Evolutionary conservation across 2,113 vertebrate genomes (phyloP), one percentile per base, ranked within the genome.

Genomic region (Calidris pugnax): DNA sequence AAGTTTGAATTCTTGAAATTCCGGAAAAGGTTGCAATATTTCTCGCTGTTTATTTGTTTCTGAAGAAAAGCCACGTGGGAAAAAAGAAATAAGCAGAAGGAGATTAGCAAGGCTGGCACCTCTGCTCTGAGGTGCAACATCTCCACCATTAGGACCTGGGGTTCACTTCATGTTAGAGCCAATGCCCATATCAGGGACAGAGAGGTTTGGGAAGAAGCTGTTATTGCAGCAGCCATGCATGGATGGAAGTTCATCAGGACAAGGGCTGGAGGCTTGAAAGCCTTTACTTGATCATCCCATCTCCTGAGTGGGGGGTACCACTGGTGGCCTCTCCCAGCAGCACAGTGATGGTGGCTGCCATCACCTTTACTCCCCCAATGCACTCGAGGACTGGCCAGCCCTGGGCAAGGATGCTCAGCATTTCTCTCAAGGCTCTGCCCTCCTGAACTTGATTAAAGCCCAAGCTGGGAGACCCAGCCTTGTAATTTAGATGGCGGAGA

Each of bases 141-240:
- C 41, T 45, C 43, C 57, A 16, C 5, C 11, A 0, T 12, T 21
- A 51, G 51, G 53, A 71, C 20, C 27, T 2, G 4, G 41, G 37
- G 3, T 23, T 87, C 6, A 1, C 12, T 57, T 67, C 0, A 0
- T 1, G 1, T 11, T 47, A 32, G 28, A 90, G 67, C 50, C 7
- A 3, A 33, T 41, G 66, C n/a, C 43, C 3, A 0, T 2, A 1
- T 8, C 0, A 0, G 19, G 35, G 57, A 37, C 3, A 2, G 20
- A 51, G 56, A 33, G 37, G 20, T 43, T 63, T 85, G 90, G 57
- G 57, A 67, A 87, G 68, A 80, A 47, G 17, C 23, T 0, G 0
- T 14, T 6, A 4, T 21, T 18, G 23, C 24, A 10, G 37, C 63
- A 51, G 47, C 73, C 17, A 1, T 48, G 35, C 16, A 7, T 8